Percentiles rank a stretch among this genome's conserved stretches.
These are phyloP conservation scores for Pomatorhinus ruficollis DNA, from an alignment of 2,113 vertebrate genomes.

Conservation along the genomic window DNA sequence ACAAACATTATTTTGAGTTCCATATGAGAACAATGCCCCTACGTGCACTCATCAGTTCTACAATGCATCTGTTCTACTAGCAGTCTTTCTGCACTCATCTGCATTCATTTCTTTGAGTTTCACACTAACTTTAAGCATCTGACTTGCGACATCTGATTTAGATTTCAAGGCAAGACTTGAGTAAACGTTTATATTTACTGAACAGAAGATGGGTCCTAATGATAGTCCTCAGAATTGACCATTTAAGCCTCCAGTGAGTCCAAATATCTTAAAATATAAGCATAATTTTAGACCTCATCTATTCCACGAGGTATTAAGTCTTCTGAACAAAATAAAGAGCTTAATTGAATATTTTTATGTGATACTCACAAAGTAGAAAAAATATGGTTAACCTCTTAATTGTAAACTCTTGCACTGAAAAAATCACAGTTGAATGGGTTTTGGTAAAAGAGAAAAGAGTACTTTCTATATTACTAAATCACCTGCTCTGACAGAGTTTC, in stretches of 20 bases:
- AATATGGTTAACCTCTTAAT: neutral
- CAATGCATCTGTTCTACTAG: neutral
- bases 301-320: neutral
- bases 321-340: neutral
- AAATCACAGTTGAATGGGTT: neutral
- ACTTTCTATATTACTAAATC: neutral
- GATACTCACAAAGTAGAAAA: neutral
- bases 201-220: neutral
- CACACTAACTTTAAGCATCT: neutral
- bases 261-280: neutral
- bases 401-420: neutral
- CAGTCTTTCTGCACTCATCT: neutral
- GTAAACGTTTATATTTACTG: neutral
- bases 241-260: neutral
- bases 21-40: accelerated
- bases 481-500: neutral
- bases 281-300: neutral
- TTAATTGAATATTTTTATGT: neutral
- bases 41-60: neutral
- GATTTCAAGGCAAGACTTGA: neutral
- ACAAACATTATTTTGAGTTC: neutral
- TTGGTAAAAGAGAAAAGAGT: neutral
- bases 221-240: neutral
- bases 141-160: neutral
- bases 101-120: neutral